Percentiles rank a stretch among this genome's conserved stretches.
Conservation (phyloP, 1,140 invertebrate genomes). For the Drosophila sechellia region DNA sequence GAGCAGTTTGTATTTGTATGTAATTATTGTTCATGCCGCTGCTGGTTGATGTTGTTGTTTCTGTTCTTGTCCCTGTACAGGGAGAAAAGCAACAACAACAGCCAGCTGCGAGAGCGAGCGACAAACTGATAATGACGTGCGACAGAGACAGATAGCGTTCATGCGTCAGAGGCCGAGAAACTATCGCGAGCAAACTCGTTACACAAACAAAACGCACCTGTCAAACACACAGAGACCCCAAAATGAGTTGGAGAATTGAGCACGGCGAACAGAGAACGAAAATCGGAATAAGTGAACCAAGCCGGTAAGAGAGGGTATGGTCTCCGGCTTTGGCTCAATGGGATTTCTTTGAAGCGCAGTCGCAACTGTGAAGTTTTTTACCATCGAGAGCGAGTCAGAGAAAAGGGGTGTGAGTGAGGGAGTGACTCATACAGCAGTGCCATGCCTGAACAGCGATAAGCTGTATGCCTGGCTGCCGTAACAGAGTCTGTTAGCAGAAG, state of each 20-base stretch:
- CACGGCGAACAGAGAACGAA: not conserved
- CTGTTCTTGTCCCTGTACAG: conserved; percentile 34
- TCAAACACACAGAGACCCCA: conserved; percentile 52
- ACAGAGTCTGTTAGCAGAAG: conserved; percentile 6
- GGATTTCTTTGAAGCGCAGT: conserved; percentile 36
- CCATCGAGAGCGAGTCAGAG: not conserved
- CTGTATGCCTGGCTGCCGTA: conserved; percentile 21
- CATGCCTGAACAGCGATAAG: conserved; percentile 34
- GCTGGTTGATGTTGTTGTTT: conserved; percentile 3
- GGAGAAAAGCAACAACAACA: conserved; percentile 29
- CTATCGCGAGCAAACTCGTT: conserved; percentile 60
- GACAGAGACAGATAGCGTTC: conserved; percentile 16
- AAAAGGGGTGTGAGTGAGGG: conserved; percentile 7
- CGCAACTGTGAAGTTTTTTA: conserved; percentile 22
- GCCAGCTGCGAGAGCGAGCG: conserved; percentile 36
- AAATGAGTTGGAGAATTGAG: not conserved
- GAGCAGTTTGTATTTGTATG: conserved; percentile 78
- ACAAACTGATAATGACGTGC: conserved; percentile 53
- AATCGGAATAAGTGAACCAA: conserved; percentile 15
- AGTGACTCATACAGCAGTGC: conserved; percentile 34
- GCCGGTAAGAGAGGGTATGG: conserved; percentile 27
- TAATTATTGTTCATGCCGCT: conserved; percentile 59
- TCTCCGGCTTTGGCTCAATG: conserved; percentile 28
- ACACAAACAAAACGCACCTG: conserved; percentile 75
- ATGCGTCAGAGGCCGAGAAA: conserved; percentile 67